Conservation (phyloP, 2,888 invertebrate species). For the Drosophila mayaguana region DNA sequence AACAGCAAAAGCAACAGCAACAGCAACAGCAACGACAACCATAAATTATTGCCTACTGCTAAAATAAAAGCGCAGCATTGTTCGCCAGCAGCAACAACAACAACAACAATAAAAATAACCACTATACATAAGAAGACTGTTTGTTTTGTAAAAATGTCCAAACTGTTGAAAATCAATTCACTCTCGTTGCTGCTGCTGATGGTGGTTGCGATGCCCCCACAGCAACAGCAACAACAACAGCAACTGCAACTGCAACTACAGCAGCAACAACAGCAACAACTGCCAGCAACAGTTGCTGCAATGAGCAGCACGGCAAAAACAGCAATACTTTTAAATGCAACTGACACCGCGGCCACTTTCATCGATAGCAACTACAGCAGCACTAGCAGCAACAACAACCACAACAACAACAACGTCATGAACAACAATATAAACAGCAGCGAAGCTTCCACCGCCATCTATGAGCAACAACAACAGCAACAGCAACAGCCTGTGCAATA, state of each 20-base stretch:
- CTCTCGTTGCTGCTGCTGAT: constrained; percentile 70
- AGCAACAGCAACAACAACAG: constrained; percentile 46
- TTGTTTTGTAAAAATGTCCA: constrained; percentile 58
- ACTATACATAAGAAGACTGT: constrained; percentile 7
- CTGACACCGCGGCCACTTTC: constrained; percentile 63
- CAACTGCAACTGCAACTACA: constrained; percentile 54
- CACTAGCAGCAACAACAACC: constrained; percentile 23
- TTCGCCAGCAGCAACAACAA: constrained; percentile 36
- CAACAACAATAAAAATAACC: constrained; percentile 19
- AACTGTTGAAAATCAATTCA: constrained; percentile 68
- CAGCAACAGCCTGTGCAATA: constrained; percentile 57
- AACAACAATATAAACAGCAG: constrained; percentile 38
- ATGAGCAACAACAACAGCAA: constrained; percentile 43
- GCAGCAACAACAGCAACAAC: constrained; percentile 47
- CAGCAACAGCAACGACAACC: constrained; percentile 34
- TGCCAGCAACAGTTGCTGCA: constrained; percentile 41
- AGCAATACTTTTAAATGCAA: constrained; percentile 59
- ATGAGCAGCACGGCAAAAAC: constrained; percentile 36
- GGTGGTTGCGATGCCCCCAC: constrained; percentile 46
- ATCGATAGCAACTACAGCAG: constrained; percentile 57
- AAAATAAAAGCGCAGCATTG: constrained; percentile 61
- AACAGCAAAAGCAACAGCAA: constrained; percentile 55
- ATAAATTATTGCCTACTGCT: constrained; percentile 17
- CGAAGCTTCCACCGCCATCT: constrained; percentile 37
- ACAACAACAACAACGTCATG: constrained; percentile 16